These are phyloP conservation scores for Notodonta ziczac DNA, from an alignment of 2,888 invertebrate genomes.

Conservation along the genomic window DNA sequence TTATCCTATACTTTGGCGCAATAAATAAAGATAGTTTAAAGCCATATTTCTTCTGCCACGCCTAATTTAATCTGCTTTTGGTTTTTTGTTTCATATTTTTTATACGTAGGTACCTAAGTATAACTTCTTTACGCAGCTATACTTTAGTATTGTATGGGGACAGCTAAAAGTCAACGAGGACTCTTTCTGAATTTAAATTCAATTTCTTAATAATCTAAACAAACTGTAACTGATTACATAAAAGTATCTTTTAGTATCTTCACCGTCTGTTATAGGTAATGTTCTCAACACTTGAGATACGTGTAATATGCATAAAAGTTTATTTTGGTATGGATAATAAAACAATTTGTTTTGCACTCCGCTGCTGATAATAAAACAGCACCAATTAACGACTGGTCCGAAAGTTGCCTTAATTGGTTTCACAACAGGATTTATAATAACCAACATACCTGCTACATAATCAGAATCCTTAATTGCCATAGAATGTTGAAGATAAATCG, in stretches of 20 bases:
- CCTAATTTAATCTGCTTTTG: background rate
- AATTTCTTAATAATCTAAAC: no score
- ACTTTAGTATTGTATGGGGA: no score
- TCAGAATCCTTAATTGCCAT: background rate
- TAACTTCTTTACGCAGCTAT: no score
- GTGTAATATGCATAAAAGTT: no score
- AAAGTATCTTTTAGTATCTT: no score
- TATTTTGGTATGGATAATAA: no score
- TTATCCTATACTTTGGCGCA: background rate
- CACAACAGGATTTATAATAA: background rate
- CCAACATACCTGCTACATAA: background rate
- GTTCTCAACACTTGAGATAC: no score
- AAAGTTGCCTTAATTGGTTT: background rate
- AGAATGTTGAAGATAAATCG: background rate
- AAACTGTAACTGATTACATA: no score
- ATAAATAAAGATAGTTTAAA: background rate
- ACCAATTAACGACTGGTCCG: background rate
- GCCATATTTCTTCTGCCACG: background rate
- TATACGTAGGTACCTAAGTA: background rate
- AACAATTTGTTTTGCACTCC: background rate
- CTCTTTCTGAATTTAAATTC: no score
- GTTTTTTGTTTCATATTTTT: background rate
- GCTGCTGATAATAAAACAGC: background rate
- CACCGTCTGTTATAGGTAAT: no score
- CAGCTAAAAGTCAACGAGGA: no score